Conservation (phyloP, 2,797 vertebrate genomes). For the Hemibagrus guttatus region DNA sequence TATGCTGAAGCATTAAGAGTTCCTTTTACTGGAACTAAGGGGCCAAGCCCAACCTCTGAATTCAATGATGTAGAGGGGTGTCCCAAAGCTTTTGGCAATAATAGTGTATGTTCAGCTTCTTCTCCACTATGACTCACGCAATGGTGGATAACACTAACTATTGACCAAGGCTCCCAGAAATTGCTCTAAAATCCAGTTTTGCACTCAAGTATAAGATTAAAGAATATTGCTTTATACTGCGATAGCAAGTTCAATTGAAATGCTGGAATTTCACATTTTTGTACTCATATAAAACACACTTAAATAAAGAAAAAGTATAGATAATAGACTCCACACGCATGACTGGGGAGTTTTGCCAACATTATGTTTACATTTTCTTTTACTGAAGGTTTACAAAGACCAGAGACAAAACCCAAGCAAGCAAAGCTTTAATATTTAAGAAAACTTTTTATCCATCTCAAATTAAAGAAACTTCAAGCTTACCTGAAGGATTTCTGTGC, state of each 20-base stretch:
- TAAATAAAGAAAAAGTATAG: background rate
- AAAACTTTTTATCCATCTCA: background rate
- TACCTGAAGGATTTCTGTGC: background rate
- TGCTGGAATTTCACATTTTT: background rate
- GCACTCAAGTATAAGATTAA: background rate
- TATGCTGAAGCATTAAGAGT: too few species aligned
- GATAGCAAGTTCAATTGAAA: background rate
- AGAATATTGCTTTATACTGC: background rate
- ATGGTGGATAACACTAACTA: background rate
- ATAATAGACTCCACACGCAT: background rate
- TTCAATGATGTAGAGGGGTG: too few species aligned
- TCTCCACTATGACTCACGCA: background rate
- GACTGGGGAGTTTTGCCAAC: background rate
- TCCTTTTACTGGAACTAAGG: too few species aligned
- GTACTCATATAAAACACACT: background rate
- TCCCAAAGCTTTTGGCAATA: too few species aligned
- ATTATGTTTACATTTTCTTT: too few species aligned
- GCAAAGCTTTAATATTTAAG: background rate
- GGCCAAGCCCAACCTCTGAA: too few species aligned
- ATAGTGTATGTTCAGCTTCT: too few species aligned
- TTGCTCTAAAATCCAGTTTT: background rate
- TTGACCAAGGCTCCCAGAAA: background rate
- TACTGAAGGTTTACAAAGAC: background rate
- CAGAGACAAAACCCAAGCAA: background rate
- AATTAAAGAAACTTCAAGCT: background rate